These are phyloP conservation scores for Atherinomorus stipes DNA, from an alignment of 2,113 vertebrate genomes.

Conservation along the genomic window DNA sequence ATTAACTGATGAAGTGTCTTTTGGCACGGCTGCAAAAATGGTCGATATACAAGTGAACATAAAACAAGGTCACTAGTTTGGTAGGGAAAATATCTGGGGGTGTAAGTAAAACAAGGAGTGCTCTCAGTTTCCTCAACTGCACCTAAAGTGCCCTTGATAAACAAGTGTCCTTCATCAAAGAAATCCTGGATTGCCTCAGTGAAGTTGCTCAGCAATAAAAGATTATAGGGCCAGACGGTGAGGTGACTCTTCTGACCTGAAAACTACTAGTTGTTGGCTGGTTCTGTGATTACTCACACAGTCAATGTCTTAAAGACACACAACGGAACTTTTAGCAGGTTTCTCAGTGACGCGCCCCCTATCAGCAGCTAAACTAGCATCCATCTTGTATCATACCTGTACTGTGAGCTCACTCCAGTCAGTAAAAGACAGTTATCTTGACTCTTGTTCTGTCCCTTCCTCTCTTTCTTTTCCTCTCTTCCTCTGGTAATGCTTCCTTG, in stretches of 20 bases:
- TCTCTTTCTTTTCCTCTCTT: too few relatives aligned
- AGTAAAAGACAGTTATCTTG: too few relatives aligned
- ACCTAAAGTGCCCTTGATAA: slow-evolving; percentile 30
- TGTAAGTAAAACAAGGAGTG: slow-evolving; percentile 21
- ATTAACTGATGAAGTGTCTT: slow-evolving; percentile 35
- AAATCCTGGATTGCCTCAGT: slow-evolving; percentile 9
- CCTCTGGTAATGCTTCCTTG: too few relatives aligned
- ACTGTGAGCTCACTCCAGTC: too few relatives aligned
- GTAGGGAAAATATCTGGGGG: slow-evolving; percentile 12
- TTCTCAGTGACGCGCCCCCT: too few relatives aligned
- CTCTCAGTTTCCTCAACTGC: not conserved
- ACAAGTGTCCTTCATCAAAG: slow-evolving; percentile 41
- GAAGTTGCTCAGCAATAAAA: slow-evolving; percentile 13
- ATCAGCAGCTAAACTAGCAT: too few relatives aligned
- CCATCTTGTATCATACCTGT: too few relatives aligned
- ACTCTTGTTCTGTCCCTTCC: too few relatives aligned
- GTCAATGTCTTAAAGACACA: too few relatives aligned
- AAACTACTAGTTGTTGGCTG: not conserved
- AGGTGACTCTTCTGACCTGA: not conserved
- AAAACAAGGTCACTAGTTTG: slow-evolving; percentile 50
- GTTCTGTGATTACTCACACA: slow-evolving; percentile 1
- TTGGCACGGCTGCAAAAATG: slow-evolving; percentile 22
- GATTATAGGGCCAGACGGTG: not conserved
- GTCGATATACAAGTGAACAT: slow-evolving; percentile 30
- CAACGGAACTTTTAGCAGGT: too few relatives aligned